Conservation (phyloP, 2,797 vertebrate species). For the Microtus californicus region DNA sequence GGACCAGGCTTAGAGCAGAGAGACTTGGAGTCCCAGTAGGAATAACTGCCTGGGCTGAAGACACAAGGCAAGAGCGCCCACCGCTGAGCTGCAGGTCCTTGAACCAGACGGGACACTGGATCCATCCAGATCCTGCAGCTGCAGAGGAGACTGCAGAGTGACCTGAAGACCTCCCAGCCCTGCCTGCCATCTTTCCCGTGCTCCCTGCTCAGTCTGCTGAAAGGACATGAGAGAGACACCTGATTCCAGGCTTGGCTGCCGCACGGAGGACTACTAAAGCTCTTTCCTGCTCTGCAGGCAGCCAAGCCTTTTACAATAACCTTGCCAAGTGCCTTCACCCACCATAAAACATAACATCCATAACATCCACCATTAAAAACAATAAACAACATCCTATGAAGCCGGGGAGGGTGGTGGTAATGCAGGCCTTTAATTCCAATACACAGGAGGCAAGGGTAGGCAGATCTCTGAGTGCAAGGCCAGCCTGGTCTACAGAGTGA, state of each 20-base stretch:
- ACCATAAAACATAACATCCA: no score
- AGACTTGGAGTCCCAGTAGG: neutral
- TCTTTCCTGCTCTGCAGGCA: neutral
- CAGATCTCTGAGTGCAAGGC: neutral
- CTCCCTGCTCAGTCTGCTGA: neutral
- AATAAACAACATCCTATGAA: neutral
- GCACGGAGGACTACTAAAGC: neutral
- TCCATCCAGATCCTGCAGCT: neutral
- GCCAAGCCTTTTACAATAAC: neutral
- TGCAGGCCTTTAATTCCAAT: neutral
- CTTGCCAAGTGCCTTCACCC: neutral
- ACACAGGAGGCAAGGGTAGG: neutral
- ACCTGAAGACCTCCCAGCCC: neutral
- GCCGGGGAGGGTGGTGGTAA: accelerated
- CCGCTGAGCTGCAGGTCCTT: neutral
- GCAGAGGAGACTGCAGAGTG: neutral
- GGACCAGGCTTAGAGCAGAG: accelerated
- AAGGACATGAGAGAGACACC: neutral
- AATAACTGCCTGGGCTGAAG: neutral
- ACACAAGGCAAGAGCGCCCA: neutral
- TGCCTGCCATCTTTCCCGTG: neutral
- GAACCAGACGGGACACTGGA: neutral
- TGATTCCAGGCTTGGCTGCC: neutral
- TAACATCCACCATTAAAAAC: neutral
- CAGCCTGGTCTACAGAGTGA: neutral